Evolutionary conservation across 2,888 invertebrate species (phyloP).

Genomic region (Spisula subtruncata): DNA sequence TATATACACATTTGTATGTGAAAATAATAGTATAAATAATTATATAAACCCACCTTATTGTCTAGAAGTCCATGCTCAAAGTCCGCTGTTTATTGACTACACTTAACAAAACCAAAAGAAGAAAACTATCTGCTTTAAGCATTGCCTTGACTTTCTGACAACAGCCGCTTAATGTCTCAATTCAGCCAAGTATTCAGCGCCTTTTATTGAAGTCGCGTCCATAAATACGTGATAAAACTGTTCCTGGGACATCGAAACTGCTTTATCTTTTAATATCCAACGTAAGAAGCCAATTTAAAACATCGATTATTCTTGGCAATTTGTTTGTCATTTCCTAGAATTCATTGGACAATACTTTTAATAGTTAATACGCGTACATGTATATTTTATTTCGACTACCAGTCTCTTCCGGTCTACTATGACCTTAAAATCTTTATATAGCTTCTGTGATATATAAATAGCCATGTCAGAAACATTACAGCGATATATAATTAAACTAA

Average conservation of each 20-base stretch:
- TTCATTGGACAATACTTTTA: background rate
- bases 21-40: background rate
- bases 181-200: background rate
- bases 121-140: background rate
- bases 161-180: conserved; percentile 8
- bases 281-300: background rate
- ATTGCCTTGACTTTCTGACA: conserved; percentile 4
- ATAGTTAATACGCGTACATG: too few relatives aligned
- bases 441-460: too few relatives aligned
- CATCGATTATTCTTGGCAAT: background rate
- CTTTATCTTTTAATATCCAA: conserved; percentile 5
- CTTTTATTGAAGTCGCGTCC: background rate
- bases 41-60: background rate
- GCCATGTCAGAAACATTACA: too few relatives aligned
- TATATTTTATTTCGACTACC: too few relatives aligned
- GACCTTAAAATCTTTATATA: too few relatives aligned
- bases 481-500: too few relatives aligned
- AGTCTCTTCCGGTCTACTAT: too few relatives aligned
- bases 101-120: background rate
- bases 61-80: background rate
- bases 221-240: conserved; percentile 9
- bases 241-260: conserved; percentile 16
- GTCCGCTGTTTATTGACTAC: background rate
- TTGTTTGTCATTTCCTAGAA: background rate
- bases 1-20: background rate